Base-by-base conservation (phyloP, 2,797 vertebrate species). In the Rachycentron canadum region DNA sequence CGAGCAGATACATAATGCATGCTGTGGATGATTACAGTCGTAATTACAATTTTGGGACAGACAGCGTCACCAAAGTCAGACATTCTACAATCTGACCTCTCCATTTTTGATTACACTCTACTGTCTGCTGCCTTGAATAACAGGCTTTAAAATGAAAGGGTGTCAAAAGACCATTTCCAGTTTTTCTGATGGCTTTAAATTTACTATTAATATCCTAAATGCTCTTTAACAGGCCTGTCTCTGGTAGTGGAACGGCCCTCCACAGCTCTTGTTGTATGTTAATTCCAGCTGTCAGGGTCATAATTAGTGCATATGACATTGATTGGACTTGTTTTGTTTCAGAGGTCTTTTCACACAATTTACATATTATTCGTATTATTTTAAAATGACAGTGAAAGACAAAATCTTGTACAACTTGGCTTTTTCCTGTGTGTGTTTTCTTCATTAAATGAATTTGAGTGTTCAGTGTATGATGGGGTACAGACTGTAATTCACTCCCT, bases 111-210 rank as follows among this genome's bases (percentile, higher is more conserved):
- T 96, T 96, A 95, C 95, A 95, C 95, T 45, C 94, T 94, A 11
- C 94, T 95, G 95, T 93, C 93, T 95, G 64, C 94, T 91, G 91
- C 94, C 93, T 95, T 93, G 95, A 97, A 97, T 97, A 95, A 96
- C 94, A 96, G 96, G 93, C 96, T 96, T 94, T 92, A 83, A 96
- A 96, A 96, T 97, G 95, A 97, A 95, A 94, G 96, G 95, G 95
- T 97, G 96, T 96, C 96, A 95, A 85, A n/a, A 77, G 61, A 92
- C 93, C 94, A 81, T 88, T 95, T 96, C 94, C 93, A 95, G 90
- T 94, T 95, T 94, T 95, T 95, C 94, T 88, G 96, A 95, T 94
- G 95, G 95, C 94, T 95, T 95, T 94, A 94, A 96, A 96, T 96
- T 94, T 93, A 94, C 95, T 96, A 95, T 95, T 96, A 96, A 95